Percentiles rank a stretch among this genome's conserved stretches.
Conservation (phyloP, 2,113 vertebrate species). For the Lipotes vexillifer region DNA sequence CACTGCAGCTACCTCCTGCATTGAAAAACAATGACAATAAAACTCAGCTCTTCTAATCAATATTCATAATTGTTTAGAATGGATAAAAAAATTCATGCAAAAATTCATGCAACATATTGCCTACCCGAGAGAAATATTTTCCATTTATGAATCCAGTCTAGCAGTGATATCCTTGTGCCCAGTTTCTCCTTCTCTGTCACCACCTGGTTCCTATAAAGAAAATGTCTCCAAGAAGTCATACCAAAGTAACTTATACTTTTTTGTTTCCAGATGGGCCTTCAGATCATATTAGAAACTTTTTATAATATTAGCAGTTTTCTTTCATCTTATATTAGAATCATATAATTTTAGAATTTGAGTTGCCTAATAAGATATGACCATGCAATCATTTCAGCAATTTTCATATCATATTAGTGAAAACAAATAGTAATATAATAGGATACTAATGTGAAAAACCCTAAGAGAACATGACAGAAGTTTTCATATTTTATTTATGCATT, state of each 20-base stretch:
- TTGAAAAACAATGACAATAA: neutral
- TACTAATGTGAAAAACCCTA: conserved; percentile 56
- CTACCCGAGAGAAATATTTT: neutral
- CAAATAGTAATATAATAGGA: conserved; percentile 61
- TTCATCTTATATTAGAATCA: conserved; percentile 64
- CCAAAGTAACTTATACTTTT: conserved; percentile 35
- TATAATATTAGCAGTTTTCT: conserved; percentile 64
- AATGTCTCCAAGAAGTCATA: conserved; percentile 47
- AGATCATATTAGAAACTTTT: conserved; percentile 57
- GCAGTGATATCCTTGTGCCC: neutral
- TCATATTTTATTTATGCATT: conserved; percentile 60
- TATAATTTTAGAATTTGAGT: conserved; percentile 67
- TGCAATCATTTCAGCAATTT: conserved; percentile 74
- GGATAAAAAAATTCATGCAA: neutral
- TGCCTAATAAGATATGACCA: conserved; percentile 64
- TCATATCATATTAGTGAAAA: conserved; percentile 73
- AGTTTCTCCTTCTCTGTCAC: conserved; percentile 29
- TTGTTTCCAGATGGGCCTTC: neutral
- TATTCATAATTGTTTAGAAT: neutral
- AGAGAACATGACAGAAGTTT: conserved; percentile 54
- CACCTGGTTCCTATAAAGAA: conserved; percentile 43
- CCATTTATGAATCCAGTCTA: neutral
- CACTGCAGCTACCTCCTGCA: neutral
- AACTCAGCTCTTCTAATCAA: neutral
- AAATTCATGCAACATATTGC: neutral